phyloP scores from a whole-genome alignment of 1,140 invertebrate genomes.

The Philopotamus ludificatus region DNA sequence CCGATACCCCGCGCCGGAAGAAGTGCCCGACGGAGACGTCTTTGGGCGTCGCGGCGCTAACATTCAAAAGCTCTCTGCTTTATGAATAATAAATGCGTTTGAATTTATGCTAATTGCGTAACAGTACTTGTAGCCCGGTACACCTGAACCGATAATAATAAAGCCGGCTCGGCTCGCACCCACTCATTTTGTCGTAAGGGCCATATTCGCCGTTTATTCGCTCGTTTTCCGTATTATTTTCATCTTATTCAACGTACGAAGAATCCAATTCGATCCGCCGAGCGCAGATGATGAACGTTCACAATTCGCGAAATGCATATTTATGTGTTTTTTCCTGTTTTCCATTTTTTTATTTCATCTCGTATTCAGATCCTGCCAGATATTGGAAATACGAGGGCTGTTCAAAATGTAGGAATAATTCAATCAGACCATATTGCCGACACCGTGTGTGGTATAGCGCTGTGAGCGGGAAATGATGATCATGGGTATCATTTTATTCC shows the following conservation, averaged over 20 bases:
- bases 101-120: conserved; percentile 28
- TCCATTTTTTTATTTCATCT: too few relatives aligned
- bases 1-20: background rate
- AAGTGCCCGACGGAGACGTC: background rate
- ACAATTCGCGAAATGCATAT: too few relatives aligned
- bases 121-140: conserved; percentile 16
- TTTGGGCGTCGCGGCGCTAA: background rate
- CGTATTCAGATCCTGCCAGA: too few relatives aligned
- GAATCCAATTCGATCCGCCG: too few relatives aligned
- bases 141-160: conserved; percentile 25
- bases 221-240: background rate
- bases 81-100: conserved; percentile 27
- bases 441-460: too few relatives aligned
- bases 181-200: background rate
- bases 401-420: too few relatives aligned
- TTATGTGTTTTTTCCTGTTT: too few relatives aligned
- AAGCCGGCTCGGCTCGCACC: background rate
- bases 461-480: too few relatives aligned
- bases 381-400: too few relatives aligned
- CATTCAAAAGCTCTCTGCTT: conserved; percentile 26
- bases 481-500: too few relatives aligned
- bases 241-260: background rate
- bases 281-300: too few relatives aligned
- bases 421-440: too few relatives aligned
- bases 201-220: background rate